Conservation (phyloP, 2,888 invertebrate species). For the Tubulanus polymorphus region DNA sequence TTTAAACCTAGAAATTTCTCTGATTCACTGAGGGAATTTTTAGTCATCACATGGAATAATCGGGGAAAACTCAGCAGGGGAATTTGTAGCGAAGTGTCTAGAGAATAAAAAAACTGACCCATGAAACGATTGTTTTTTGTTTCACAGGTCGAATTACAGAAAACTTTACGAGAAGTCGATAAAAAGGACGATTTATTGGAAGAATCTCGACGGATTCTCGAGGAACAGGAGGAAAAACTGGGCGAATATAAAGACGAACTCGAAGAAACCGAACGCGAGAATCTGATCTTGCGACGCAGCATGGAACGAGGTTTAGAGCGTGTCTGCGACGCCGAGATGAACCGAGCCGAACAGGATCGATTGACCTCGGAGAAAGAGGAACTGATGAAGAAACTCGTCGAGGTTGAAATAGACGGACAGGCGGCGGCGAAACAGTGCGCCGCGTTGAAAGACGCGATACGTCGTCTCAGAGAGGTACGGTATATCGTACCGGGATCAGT, state of each 20-base stretch:
- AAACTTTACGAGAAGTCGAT: slow-evolving; percentile 36
- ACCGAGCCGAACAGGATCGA: slow-evolving; percentile 28
- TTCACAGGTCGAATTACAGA: slow-evolving; percentile 42
- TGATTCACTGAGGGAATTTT: not conserved
- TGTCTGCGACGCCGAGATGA: not conserved
- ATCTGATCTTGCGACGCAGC: slow-evolving; percentile 34
- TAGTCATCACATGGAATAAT: not conserved
- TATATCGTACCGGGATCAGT: no score
- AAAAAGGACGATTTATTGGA: slow-evolving; percentile 38
- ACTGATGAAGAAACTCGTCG: slow-evolving; percentile 50
- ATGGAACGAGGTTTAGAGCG: slow-evolving; percentile 24
- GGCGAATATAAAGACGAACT: slow-evolving; percentile 40
- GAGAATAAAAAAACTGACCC: no score
- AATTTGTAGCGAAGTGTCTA: not conserved
- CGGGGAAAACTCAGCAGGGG: not conserved
- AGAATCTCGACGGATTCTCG: slow-evolving; percentile 35
- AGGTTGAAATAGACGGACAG: slow-evolving; percentile 52
- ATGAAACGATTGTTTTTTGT: slow-evolving; percentile 3
- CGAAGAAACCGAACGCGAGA: slow-evolving; percentile 37
- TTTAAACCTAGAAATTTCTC: no score
- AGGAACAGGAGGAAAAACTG: slow-evolving; percentile 39
- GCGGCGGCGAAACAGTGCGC: slow-evolving; percentile 43
- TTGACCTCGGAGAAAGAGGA: slow-evolving; percentile 36
- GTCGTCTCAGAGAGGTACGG: slow-evolving; percentile 36
- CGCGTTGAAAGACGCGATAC: slow-evolving; percentile 36